A percentile compares a stretch with the other conserved stretches of the same genome.
Conservation (phyloP, 2,113 vertebrate species). For the Herpetotheres cachinnans region DNA sequence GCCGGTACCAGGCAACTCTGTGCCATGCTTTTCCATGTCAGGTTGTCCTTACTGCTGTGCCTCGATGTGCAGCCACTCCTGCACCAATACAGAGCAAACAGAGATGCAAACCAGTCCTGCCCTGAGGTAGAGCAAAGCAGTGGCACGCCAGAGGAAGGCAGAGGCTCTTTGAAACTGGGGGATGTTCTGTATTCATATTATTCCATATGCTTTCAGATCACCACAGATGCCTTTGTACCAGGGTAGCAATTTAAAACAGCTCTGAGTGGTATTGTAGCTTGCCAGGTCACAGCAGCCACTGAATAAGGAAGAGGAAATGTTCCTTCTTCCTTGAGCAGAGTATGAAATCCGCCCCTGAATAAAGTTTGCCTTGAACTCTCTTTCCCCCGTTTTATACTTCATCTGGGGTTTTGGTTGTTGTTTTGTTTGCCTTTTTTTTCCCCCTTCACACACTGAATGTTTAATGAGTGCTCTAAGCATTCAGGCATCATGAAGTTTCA, state of each 20-base stretch:
- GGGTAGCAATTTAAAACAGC: not conserved
- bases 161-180: not conserved
- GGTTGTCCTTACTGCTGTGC: not conserved
- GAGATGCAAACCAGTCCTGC: not conserved
- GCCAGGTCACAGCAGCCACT: not conserved
- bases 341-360: not conserved
- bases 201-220: not conserved
- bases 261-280: not conserved
- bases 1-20: fast-evolving
- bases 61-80: not conserved
- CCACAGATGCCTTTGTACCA: not conserved
- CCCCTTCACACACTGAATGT: not conserved
- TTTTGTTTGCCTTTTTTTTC: not conserved
- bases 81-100: fast-evolving
- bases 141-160: not conserved
- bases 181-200: not conserved
- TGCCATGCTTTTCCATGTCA: fast-evolving
- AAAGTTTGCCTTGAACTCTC: not conserved
- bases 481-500: constrained; percentile 9
- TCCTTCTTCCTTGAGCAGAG: not conserved
- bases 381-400: not conserved
- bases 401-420: not conserved
- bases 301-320: not conserved
- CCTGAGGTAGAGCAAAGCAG: not conserved
- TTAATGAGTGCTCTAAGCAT: constrained; percentile 15